A percentile compares a stretch with the other conserved stretches of the same genome.
Conservation (phyloP, 2,888 invertebrate species). For the Sericinus montela region DNA sequence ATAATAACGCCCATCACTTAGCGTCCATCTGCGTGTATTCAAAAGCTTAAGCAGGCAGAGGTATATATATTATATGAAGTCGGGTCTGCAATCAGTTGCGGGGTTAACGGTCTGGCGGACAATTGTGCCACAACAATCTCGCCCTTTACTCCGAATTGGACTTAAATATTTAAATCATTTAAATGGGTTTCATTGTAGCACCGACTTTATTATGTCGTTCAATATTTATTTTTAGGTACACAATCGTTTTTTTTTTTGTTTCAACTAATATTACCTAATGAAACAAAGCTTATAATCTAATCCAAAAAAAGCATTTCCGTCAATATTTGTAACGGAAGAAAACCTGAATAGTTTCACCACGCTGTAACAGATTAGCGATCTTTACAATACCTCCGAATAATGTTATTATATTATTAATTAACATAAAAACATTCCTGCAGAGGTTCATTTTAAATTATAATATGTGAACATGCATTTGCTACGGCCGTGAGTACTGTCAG, state of each 20-base stretch:
- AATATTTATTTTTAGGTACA: constrained; percentile 37
- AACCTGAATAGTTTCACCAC: too few species aligned
- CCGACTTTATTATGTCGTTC: constrained; percentile 44
- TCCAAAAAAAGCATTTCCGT: too few species aligned
- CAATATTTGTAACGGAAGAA: too few species aligned
- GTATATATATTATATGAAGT: constrained; percentile 73
- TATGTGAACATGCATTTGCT: too few species aligned
- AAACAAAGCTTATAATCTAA: too few species aligned
- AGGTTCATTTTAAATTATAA: too few species aligned
- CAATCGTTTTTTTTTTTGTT: constrained; percentile 1
- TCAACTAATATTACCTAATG: too few species aligned
- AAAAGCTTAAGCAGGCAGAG: constrained; percentile 47
- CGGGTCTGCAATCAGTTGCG: constrained; percentile 68
- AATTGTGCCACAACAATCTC: constrained; percentile 74
- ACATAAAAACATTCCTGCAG: too few species aligned
- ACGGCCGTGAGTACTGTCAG: too few species aligned
- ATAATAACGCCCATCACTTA: not conserved
- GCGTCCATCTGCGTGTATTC: constrained; percentile 27
- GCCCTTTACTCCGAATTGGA: constrained; percentile 74
- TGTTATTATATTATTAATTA: too few species aligned
- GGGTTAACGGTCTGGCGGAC: constrained; percentile 65
- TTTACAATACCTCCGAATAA: too few species aligned
- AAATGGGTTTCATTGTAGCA: constrained; percentile 75
- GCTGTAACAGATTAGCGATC: too few species aligned
- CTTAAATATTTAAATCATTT: constrained; percentile 76